A percentile compares a stretch with the other conserved stretches of the same genome.
These are phyloP conservation scores for Cephus sareptanus DNA, from an alignment of 2,888 invertebrate species.

Conservation along the genomic window DNA sequence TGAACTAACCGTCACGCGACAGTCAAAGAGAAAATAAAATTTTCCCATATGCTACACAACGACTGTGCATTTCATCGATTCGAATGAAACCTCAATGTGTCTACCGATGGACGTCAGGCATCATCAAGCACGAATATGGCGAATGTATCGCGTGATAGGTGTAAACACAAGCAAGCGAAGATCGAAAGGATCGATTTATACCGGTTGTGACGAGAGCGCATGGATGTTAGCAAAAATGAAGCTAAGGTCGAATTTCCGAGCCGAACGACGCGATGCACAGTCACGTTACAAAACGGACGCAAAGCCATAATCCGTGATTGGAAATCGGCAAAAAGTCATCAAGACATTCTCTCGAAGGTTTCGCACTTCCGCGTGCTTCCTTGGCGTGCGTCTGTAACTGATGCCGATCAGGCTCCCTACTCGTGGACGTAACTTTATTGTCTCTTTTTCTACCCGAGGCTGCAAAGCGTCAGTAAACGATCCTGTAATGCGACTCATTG, in stretches of 20 bases:
- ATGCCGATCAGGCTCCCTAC: background rate
- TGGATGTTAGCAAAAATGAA: background rate
- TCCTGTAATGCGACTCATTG: background rate
- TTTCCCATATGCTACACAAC: background rate
- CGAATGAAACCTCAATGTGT: background rate
- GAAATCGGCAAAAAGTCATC: background rate
- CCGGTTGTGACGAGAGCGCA: conserved; percentile 6
- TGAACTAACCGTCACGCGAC: background rate
- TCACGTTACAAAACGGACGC: background rate
- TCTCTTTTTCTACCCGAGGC: background rate
- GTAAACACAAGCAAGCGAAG: conserved; percentile 12
- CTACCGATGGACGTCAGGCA: background rate
- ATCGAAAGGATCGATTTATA: conserved; percentile 16
- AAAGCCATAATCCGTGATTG: background rate
- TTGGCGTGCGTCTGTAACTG: background rate
- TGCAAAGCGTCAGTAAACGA: background rate
- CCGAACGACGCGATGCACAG: background rate
- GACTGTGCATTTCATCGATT: background rate
- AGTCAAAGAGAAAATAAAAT: background rate
- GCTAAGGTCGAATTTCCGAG: background rate
- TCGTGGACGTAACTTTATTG: background rate
- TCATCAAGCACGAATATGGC: background rate
- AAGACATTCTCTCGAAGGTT: background rate
- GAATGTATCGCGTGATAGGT: background rate
- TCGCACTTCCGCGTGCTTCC: background rate